Base-by-base conservation (phyloP, 2,113 vertebrate genomes). In the Chaetura pelagica region DNA sequence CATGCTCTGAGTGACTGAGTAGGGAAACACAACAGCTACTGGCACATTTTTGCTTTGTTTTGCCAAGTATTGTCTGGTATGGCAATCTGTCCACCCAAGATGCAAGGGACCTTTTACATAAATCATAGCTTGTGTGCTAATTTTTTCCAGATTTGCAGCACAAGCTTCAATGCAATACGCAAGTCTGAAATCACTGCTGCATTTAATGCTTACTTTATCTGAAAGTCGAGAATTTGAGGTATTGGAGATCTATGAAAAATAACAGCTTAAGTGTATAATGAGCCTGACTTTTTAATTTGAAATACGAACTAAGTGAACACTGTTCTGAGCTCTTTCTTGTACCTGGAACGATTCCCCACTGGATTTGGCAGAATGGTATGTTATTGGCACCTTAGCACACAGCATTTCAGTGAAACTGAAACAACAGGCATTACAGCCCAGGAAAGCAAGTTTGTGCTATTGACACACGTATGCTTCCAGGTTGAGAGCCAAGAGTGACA, bases 251-350 rank as follows among this genome's bases (percentile, higher is more conserved):
- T 49, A 44, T 38, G 30, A 75, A 68, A 83, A 80, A 30, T 62
- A 64, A 13, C 17, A 68, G 6, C 42, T 52, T 73, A 7, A 3
- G 8, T 30, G 6, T 38, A 49, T 46, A 7, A 38, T 15, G 7
- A 91, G 16, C 30, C 9, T 55, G 42, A 68, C 9, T 84, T 77
- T 64, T 79, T 21, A 48, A 76, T 94, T 87, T 89, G 24, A 87
- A 84, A 69, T 72, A 16, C 62, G 27, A 62, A 54, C 19, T 34
- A 38, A 81, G 8, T 26, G 24, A 81, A 12, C 26, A n/a, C 13
- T 52, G 5, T 49, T 57, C 17, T 61, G 30, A 44, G 75, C 7
- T 54, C 12, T 66, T 34, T 62, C n/a, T 74, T 68, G 15, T 80
- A 59, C 11, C 32, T 55, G 73, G 51, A 27, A 49, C 23, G 20